Evolutionary conservation across 2,888 invertebrate species (phyloP).

Genomic region (Microctonus brassicae): DNA sequence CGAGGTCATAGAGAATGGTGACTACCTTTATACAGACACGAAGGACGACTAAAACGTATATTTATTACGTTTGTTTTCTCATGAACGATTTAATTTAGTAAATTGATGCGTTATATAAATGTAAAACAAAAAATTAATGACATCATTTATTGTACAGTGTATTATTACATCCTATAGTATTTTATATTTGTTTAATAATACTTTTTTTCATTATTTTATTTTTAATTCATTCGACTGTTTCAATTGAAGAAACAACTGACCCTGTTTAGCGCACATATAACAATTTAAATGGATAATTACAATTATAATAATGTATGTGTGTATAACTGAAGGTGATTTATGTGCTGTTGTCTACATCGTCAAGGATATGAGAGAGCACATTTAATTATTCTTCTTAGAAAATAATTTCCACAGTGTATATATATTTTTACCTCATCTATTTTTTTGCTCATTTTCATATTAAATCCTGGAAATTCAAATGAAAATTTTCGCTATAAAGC

Average conservation of each 20-base stretch:
- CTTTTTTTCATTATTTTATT: not conserved
- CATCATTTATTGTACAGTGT: not conserved
- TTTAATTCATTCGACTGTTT: not conserved
- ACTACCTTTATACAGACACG: slow-evolving; percentile 34
- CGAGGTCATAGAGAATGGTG: slow-evolving; percentile 70
- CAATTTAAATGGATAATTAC: not conserved
- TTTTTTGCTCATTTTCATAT: not conserved
- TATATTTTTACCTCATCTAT: not conserved
- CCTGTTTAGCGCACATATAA: not conserved
- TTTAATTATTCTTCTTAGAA: not conserved
- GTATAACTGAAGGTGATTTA: not conserved
- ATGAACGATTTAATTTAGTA: slow-evolving; percentile 6
- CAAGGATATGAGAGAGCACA: slow-evolving; percentile 7
- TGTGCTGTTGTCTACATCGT: slow-evolving; percentile 1
- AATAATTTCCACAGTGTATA: not conserved
- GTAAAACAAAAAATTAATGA: not conserved
- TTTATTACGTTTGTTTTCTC: slow-evolving; percentile 14
- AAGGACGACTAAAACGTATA: slow-evolving; percentile 46
- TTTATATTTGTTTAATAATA: not conserved
- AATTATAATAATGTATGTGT: not conserved
- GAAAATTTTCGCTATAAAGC: not conserved
- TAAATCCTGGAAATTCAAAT: not conserved
- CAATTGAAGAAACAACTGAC: not conserved
- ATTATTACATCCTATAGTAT: too few species aligned
- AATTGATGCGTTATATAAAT: slow-evolving; percentile 20